Percentiles rank a stretch among this genome's conserved stretches.
Conservation (phyloP, 2,797 vertebrate genomes). For the Chiroxiphia lanceolata region DNA sequence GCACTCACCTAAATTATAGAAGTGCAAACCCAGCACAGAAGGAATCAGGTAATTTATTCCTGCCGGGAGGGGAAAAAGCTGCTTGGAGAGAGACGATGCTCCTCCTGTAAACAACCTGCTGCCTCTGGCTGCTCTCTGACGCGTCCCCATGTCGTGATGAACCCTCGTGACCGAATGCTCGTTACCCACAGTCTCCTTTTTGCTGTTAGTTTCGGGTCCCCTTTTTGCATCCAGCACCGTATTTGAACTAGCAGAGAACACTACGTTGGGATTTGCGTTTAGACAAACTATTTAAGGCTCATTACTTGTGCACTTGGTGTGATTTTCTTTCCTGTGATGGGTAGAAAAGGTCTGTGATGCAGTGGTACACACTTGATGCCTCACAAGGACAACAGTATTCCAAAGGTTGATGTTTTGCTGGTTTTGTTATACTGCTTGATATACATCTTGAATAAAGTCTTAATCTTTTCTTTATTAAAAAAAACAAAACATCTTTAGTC, state of each 20-base stretch:
- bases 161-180: constrained; percentile 17
- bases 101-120: constrained; percentile 35
- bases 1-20: accelerated
- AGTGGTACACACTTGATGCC: not conserved
- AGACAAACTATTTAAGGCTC: not conserved
- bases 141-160: not conserved
- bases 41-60: not conserved
- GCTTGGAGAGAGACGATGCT: not conserved
- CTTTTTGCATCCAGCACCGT: constrained; percentile 5
- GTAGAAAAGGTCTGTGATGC: constrained; percentile 26
- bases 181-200: not conserved
- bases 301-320: constrained; percentile 30
- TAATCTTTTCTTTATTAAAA: constrained; percentile 70
- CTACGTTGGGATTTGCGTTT: not conserved
- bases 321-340: constrained; percentile 21
- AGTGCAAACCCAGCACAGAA: not conserved
- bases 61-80: not conserved
- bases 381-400: constrained; percentile 62
- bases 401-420: constrained; percentile 71
- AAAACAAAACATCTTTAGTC: not conserved
- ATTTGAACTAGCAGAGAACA: constrained; percentile 30
- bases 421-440: constrained; percentile 74
- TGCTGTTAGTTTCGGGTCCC: not conserved
- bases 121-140: not conserved
- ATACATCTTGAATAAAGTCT: constrained; percentile 78